These are phyloP conservation scores for Pimephales promelas DNA, from an alignment of 2,113 vertebrate species.

Conservation along the genomic window DNA sequence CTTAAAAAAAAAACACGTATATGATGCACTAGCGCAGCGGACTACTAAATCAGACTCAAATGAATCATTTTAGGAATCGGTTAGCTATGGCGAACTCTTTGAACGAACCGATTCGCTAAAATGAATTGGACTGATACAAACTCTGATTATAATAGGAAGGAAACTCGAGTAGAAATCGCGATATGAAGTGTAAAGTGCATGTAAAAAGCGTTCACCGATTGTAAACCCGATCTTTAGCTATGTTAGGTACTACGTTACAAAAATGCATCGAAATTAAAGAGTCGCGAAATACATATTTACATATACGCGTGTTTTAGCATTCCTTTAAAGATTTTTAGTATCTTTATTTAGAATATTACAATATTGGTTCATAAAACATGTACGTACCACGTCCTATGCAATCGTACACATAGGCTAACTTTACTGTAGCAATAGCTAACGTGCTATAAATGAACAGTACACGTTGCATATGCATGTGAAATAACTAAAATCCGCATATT, in stretches of 20 bases:
- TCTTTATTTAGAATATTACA: not conserved
- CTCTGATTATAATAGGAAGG: not conserved
- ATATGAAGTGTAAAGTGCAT: not conserved
- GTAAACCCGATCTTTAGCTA: not conserved
- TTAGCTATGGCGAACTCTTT: not conserved
- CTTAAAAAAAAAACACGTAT: too few species aligned
- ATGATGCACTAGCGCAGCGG: too few species aligned
- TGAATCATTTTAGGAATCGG: not conserved
- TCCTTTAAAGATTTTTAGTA: not conserved
- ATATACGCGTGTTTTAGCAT: not conserved
- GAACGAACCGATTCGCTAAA: not conserved
- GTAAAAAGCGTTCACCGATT: not conserved
- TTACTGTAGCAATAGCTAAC: not conserved
- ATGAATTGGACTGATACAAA: not conserved
- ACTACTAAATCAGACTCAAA: not conserved
- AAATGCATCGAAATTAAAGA: not conserved
- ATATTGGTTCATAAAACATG: not conserved
- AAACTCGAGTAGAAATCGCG: not conserved
- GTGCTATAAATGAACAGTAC: not conserved
- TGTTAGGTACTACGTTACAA: not conserved
- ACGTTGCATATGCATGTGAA: not conserved
- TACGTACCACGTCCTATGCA: not conserved
- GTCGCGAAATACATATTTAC: not conserved
- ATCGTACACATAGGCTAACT: not conserved
- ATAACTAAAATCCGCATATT: not conserved